Evolutionary conservation across 2,113 vertebrate species (phyloP).

Genomic region (Corydoras sp.): DNA sequence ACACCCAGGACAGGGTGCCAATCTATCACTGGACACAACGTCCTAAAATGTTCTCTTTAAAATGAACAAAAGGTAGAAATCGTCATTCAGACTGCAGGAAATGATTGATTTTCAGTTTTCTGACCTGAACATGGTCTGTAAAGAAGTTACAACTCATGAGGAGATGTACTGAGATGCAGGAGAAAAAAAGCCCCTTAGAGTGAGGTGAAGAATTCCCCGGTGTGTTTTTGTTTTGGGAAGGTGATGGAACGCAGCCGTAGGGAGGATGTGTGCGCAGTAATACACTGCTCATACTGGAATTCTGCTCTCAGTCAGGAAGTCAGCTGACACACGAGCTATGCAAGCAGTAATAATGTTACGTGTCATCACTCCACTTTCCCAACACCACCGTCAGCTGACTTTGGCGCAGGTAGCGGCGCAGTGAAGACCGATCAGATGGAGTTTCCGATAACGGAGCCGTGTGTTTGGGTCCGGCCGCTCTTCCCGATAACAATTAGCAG

Average conservation of each 20-base stretch:
- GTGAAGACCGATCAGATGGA: slow-evolving; percentile 12
- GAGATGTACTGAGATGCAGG: not conserved
- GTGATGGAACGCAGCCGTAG: slow-evolving; percentile 1
- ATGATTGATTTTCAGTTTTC: too few relatives aligned
- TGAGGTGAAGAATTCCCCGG: not conserved
- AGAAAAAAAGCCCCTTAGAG: not conserved
- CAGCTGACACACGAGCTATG: slow-evolving; percentile 6
- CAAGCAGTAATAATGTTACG: slow-evolving; percentile 10
- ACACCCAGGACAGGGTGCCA: too few relatives aligned
- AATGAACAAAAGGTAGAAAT: too few relatives aligned
- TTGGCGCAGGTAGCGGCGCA: not conserved
- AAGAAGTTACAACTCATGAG: not conserved
- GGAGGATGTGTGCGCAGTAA: slow-evolving; percentile 25
- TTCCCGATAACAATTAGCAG: not conserved
- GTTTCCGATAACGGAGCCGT: slow-evolving; percentile 1
- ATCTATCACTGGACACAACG: too few relatives aligned
- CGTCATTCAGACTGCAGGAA: too few relatives aligned
- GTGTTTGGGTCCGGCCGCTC: not conserved
- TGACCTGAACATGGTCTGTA: not conserved
- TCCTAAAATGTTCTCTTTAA: too few relatives aligned
- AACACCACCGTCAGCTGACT: slow-evolving; percentile 23
- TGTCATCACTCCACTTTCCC: not conserved
- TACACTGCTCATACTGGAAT: slow-evolving; percentile 20
- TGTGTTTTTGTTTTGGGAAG: not conserved
- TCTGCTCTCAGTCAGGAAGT: slow-evolving; percentile 12